Evolutionary conservation across 2,113 vertebrate genomes (phyloP), one percentile per base, ranked within the genome.

Genomic region (Pycnonotus jocosus): DNA sequence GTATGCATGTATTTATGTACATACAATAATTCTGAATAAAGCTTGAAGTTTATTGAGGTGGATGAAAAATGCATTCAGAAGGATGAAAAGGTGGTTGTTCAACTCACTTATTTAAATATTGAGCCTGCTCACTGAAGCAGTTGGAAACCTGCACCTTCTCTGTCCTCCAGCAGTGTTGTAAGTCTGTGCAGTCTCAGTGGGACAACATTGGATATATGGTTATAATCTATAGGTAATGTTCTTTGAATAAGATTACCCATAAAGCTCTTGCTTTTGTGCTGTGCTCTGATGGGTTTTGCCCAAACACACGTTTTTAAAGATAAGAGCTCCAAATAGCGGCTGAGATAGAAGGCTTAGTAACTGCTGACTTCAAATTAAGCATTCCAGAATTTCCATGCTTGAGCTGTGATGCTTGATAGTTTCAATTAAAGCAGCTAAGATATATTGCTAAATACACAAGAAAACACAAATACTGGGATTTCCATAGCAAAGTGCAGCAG

Each of bases 391-490:
- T 79, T 76, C 79, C 24, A 38, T 60, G 88, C 92, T 80, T 79
- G 86, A 79, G 66, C 33, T 92, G 61, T 33, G 53, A 64, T 88
- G 74, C 70, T 88, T 44, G 44, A 47, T 47, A 18, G 48, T 56
- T 95, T 68, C 71, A 86, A 37, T 86, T 88, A 92, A 83, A 83
- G 58, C 44, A 68, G 80, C 38, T 69, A 51, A 80, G 58, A 68
- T 64, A 30, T 24, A 82, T 50, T 33, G 62, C 48, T 69, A 80
- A 94, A 83, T 47, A 50, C 80, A 76, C 18, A 9, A 25, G 48
- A 83, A 71, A 92, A 62, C 68, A 86, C 66, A 83, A 88, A 77
- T 86, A 73, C 28, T 91, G 68, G 40, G 40, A 60, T 91, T 94
- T 91, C 37, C 27, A 37, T 30, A 47, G 61, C 15, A 12, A 88